Conservation (phyloP, 2,888 invertebrate species). For the Eudasyphora cyanicolor region DNA sequence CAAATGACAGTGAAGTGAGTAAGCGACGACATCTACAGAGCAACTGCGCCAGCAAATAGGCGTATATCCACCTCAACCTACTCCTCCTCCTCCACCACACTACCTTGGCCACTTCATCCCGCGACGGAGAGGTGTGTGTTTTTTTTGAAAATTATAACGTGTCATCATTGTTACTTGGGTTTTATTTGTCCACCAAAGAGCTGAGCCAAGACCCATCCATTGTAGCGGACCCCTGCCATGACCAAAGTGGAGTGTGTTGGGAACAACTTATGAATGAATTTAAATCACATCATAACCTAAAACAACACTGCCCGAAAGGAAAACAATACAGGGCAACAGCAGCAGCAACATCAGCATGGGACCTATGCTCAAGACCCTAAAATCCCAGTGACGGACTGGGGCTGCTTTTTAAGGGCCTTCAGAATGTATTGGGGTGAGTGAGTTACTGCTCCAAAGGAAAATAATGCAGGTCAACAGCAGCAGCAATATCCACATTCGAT, state of each 20-base stretch:
- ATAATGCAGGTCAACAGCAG: no score
- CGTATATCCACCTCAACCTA: no score
- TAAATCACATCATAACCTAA: constrained; percentile 65
- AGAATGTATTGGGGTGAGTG: not conserved
- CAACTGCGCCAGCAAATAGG: constrained; percentile 69
- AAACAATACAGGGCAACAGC: constrained; percentile 25
- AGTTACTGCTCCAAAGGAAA: not conserved
- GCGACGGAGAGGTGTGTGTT: constrained; percentile 48
- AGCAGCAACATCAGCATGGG: constrained; percentile 15
- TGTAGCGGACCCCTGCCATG: not conserved
- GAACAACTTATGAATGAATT: constrained; percentile 67
- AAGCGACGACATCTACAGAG: constrained; percentile 52
- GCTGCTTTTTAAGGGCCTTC: not conserved
- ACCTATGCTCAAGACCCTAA: not conserved
- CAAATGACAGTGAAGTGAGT: constrained; percentile 62
- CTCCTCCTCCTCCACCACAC: not conserved
- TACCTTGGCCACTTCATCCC: not conserved
- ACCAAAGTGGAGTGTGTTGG: constrained; percentile 38
- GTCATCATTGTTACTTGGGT: constrained; percentile 76
- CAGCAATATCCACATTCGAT: no score
- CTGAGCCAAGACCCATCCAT: not conserved
- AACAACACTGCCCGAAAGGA: constrained; percentile 47
- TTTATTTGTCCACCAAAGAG: constrained; percentile 62
- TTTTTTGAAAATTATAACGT: constrained; percentile 72
- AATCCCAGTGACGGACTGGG: constrained; percentile 18